These are phyloP conservation scores for Cavia porcellus DNA, from an alignment of 2,113 vertebrate genomes.

Conservation along the genomic window DNA sequence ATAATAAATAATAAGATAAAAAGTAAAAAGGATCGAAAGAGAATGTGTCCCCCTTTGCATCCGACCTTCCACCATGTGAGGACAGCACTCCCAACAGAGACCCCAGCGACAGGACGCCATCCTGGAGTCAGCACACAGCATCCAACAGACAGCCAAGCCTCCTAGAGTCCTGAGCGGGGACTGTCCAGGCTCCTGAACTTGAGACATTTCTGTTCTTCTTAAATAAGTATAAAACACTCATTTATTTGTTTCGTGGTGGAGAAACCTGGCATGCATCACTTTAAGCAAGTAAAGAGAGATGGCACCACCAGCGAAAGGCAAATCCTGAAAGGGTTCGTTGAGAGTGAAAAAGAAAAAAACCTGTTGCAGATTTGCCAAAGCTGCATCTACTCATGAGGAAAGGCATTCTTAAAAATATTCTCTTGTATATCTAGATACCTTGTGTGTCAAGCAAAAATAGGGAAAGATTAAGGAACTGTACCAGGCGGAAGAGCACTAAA, in stretches of 20 bases:
- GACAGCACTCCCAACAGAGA: accelerated
- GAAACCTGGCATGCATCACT: not conserved
- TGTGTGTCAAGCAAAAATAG: not conserved
- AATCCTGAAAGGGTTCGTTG: not conserved
- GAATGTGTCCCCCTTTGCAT: not conserved
- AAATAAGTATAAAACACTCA: not conserved
- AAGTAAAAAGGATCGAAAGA: not conserved
- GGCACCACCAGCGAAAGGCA: not conserved
- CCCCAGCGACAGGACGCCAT: too few relatives aligned
- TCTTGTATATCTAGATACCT: not conserved
- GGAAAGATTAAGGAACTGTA: not conserved
- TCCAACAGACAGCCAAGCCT: not conserved
- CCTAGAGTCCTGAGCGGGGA: not conserved
- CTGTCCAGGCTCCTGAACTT: not conserved
- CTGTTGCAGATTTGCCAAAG: not conserved
- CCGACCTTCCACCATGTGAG: not conserved
- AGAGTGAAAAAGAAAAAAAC: not conserved
- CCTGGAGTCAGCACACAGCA: not conserved
- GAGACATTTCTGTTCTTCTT: not conserved
- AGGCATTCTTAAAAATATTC: not conserved
- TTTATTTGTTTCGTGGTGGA: not conserved
- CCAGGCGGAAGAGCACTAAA: not conserved
- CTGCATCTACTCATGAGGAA: not conserved
- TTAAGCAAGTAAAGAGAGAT: not conserved
- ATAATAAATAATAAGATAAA: too few relatives aligned